Evolutionary conservation across 2,113 vertebrate genomes (phyloP), one percentile per base, ranked within the genome.

Genomic region (Lepidothrix coronata): DNA sequence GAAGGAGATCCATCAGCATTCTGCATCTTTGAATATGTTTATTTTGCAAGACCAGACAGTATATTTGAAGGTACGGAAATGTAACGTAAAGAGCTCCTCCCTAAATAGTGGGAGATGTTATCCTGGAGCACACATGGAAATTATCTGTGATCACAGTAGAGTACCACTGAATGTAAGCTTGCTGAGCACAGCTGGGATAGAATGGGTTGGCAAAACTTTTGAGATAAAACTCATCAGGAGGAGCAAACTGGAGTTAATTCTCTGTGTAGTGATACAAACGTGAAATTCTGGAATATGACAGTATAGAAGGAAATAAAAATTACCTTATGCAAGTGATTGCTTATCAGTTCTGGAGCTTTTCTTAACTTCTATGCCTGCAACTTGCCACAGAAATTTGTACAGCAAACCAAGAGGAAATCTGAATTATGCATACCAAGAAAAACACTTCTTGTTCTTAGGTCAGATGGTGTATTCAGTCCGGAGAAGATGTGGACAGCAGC

Each of bases 21-120:
- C 97, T 99, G 99, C 96, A 99, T 99, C 95, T 99, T 99, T 97
- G 99, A 99, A 97, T 99, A 99, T 41, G 99, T 99, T 95, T 99
- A 99, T 98, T 99, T 99, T 97, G 99, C 99, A 95, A 98, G 99
- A 97, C 99, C 99, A 70, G 99, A 99, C 97, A 99, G 99, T 76
- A 99, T 99, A 82, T 99, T 99, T 97, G 99, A 99, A 99, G 98
- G 99, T 98, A 98, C 96, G 92, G 49, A 87, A 51, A 79, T 43
- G 20, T 21, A 68, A 74, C 7, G 0, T 70, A 51, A 37, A 73
- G 39, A 76, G 16, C 52, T 61, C 9, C 49, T 84, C 41, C 30
- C 9, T 24, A 54, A 66, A n/a, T 3, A 85, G n/a, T 55, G 57
- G n/a, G 33, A 84, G 31, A 41, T 49, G 27, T 52, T 91, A 39